Percentiles rank a stretch among this genome's conserved stretches.
These are phyloP conservation scores for Phalacrocorax carbo DNA, from an alignment of 2,113 vertebrate genomes.

Conservation along the genomic window DNA sequence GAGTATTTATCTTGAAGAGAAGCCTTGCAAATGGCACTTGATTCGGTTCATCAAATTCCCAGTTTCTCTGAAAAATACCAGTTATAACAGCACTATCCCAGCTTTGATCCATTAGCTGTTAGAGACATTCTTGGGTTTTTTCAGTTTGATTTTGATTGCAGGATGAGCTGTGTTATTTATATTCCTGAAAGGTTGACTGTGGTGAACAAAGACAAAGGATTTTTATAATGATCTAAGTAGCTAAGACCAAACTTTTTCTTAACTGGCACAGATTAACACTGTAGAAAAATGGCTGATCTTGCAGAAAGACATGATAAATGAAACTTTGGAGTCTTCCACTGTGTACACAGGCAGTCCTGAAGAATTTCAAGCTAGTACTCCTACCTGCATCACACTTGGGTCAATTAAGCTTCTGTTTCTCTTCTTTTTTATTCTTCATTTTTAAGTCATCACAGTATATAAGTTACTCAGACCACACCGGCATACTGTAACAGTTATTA, in stretches of 20 bases:
- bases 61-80: neutral
- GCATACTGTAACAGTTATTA: neutral
- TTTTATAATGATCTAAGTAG: neutral
- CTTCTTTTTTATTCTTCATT: neutral
- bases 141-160: neutral
- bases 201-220: neutral
- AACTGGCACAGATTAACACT: neutral
- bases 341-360: neutral
- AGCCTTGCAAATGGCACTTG: neutral
- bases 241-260: neutral
- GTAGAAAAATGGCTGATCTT: neutral
- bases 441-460: neutral
- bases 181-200: neutral
- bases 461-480: neutral
- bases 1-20: neutral
- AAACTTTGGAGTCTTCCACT: neutral
- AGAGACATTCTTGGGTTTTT: neutral
- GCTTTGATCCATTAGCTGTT: neutral
- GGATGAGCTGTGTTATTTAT: neutral
- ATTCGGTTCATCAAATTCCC: neutral
- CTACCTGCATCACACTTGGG: neutral
- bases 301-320: neutral
- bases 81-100: neutral
- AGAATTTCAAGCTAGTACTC: neutral
- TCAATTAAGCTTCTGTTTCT: fast-evolving